Evolutionary conservation across 1,140 invertebrate species (phyloP).

Genomic region (Brachionus koreanus): DNA sequence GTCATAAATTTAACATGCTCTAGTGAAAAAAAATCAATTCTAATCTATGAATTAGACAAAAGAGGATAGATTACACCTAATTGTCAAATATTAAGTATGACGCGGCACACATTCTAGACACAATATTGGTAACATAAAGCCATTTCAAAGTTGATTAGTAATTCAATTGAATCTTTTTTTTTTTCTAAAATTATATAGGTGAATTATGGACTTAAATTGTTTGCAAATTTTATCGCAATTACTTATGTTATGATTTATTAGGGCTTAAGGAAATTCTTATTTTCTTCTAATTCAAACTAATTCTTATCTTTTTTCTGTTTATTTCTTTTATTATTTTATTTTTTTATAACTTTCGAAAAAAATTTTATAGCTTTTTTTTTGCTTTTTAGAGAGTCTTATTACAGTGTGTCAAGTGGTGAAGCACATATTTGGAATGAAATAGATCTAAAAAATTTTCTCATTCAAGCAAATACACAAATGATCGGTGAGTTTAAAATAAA

Average conservation of each 20-base stretch:
- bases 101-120: background rate
- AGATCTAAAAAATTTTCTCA: background rate
- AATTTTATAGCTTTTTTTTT: constrained; percentile 4
- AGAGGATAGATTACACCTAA: background rate
- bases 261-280: background rate
- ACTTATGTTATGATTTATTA: background rate
- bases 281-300: background rate
- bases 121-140: background rate
- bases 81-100: background rate
- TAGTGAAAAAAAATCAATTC: background rate
- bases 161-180: background rate
- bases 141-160: background rate
- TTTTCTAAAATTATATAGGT: background rate
- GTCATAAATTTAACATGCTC: background rate
- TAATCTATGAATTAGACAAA: background rate
- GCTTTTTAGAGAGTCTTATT: constrained; percentile 23
- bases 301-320: background rate
- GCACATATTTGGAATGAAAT: background rate
- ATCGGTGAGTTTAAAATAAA: background rate
- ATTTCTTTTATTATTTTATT: background rate
- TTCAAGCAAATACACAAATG: constrained; percentile 12
- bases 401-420: constrained; percentile 24
- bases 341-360: background rate
- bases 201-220: background rate
- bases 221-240: background rate